These are phyloP conservation scores for Ophiothrix spiculata DNA, from an alignment of 35 echinoderm and acorn worm species.

Conservation along the genomic window DNA sequence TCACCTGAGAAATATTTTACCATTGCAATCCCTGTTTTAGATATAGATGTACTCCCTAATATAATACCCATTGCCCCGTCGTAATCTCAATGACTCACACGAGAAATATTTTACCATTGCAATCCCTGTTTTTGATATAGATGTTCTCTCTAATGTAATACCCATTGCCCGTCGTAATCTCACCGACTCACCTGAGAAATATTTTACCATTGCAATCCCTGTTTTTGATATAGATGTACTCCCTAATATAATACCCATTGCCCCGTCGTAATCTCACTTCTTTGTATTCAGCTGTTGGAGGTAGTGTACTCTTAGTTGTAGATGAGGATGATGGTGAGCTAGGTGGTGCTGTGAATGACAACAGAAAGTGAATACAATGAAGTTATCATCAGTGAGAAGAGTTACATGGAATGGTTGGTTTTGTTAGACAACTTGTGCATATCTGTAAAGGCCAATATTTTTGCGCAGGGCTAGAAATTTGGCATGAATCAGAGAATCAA, in stretches of 20 bases:
- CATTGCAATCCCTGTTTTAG: too few relatives aligned
- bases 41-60: too few relatives aligned
- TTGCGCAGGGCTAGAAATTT: too few relatives aligned
- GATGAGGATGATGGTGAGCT: not conserved
- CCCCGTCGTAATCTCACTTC: not conserved
- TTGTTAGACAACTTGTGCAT: too few relatives aligned
- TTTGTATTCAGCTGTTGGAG: conserved; percentile 8
- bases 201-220: conserved; percentile 10
- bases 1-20: too few relatives aligned
- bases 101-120: not conserved
- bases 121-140: not conserved
- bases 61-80: not conserved
- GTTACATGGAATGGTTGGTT: too few relatives aligned
- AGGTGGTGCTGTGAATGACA: not conserved
- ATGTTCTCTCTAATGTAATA: not conserved
- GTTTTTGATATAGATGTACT: not conserved
- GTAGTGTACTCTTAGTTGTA: not conserved
- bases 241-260: not conserved
- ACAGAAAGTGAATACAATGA: too few relatives aligned
- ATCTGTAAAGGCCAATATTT: too few relatives aligned
- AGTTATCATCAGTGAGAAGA: too few relatives aligned
- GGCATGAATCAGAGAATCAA: too few relatives aligned
- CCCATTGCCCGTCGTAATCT: not conserved
- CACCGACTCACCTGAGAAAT: conserved; percentile 3
- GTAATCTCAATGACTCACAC: not conserved